Evolutionary conservation across 2,888 invertebrate genomes (phyloP).

Genomic region (Drosophila setosimentum): DNA sequence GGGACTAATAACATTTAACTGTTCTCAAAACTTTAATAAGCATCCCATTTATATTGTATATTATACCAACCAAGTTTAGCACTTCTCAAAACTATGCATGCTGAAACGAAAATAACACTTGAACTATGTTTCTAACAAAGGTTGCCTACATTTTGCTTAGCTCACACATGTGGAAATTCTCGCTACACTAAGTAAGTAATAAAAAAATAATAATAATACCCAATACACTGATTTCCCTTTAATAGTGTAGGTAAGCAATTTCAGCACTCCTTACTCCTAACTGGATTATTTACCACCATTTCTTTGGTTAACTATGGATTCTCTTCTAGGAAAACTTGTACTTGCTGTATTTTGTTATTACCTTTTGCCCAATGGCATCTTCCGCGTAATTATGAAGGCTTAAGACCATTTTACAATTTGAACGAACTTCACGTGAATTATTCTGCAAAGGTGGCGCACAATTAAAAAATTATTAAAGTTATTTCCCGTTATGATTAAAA

Average conservation of each 20-base stretch:
- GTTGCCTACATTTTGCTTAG: not conserved
- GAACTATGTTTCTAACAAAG: not conserved
- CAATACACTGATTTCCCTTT: not conserved
- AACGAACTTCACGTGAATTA: slow-evolving; percentile 2
- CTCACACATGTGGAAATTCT: not conserved
- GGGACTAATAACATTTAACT: not conserved
- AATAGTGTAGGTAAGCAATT: not conserved
- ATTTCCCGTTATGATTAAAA: not conserved
- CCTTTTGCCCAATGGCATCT: slow-evolving; percentile 50
- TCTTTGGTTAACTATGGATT: not conserved
- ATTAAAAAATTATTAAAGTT: not conserved
- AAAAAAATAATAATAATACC: not conserved
- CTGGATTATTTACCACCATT: not conserved
- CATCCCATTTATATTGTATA: not conserved
- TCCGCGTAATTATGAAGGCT: slow-evolving; percentile 64
- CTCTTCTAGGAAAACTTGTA: not conserved
- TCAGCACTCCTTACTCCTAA: not conserved
- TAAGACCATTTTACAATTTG: slow-evolving; percentile 48
- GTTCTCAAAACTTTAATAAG: not conserved
- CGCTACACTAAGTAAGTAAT: not conserved
- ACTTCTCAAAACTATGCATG: not conserved
- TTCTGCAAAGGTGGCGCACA: not conserved
- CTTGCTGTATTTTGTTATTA: slow-evolving; percentile 30
- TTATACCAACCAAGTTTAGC: not conserved
- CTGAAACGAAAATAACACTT: not conserved